A percentile compares a stretch with the other conserved stretches of the same genome.
Evolutionary conservation across 1,140 invertebrate species (phyloP).

Genomic region (Arctopsyche grandis): DNA sequence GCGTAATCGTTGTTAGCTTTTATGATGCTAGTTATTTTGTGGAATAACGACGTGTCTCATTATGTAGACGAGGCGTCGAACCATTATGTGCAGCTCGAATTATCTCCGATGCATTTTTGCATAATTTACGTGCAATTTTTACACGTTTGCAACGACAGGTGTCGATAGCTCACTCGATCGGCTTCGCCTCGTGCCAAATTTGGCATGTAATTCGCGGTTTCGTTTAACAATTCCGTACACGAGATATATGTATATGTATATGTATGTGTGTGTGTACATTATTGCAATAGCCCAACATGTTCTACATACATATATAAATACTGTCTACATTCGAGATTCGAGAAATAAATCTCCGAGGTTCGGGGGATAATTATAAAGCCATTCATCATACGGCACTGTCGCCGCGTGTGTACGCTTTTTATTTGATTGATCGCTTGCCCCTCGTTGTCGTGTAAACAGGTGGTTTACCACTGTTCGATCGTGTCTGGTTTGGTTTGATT

Average conservation of each 20-base stretch:
- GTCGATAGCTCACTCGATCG: background rate
- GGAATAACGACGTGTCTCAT: background rate
- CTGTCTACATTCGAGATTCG: background rate
- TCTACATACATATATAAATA: too few species aligned
- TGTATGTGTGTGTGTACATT: too few species aligned
- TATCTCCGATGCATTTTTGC: background rate
- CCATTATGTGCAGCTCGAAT: background rate
- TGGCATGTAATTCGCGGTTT: background rate
- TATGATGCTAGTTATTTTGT: background rate
- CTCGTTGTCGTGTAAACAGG: background rate
- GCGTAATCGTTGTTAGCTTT: background rate
- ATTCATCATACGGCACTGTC: constrained; percentile 4
- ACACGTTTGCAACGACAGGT: background rate
- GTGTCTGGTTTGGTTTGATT: background rate
- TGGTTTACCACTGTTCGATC: background rate
- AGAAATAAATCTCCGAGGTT: background rate
- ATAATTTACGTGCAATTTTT: background rate
- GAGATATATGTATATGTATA: too few species aligned
- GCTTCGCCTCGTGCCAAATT: constrained; percentile 1
- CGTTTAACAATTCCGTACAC: too few species aligned
- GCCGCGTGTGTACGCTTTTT: background rate
- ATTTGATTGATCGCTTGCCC: background rate
- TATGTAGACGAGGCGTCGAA: background rate
- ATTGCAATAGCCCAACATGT: too few species aligned
- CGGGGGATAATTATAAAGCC: background rate